Conservation (phyloP, 2,888 invertebrate species). For the Steinernema carpocapsae region DNA sequence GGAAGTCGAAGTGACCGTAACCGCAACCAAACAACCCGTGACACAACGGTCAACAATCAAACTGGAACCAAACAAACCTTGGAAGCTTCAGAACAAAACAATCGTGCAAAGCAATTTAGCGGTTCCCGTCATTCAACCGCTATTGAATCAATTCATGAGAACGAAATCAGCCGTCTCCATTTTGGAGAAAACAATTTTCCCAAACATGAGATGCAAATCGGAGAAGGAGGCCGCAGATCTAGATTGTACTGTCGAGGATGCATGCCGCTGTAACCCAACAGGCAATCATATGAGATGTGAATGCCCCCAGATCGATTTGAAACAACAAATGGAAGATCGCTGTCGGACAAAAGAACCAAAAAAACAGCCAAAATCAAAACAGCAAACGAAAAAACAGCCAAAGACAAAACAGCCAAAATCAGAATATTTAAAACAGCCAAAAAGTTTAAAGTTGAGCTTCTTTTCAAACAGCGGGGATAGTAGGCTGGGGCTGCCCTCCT, state of each 20-base stretch:
- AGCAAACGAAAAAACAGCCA: no score
- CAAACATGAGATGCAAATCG: background rate
- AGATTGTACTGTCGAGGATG: background rate
- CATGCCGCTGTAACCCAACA: background rate
- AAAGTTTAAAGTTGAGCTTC: no score
- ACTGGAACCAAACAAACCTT: background rate
- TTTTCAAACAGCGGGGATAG: no score
- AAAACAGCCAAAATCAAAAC: no score
- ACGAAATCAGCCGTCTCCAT: background rate
- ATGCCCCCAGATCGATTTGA: background rate
- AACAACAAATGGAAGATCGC: no score
- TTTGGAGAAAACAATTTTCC: background rate
- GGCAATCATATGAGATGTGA: background rate
- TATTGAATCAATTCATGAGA: background rate
- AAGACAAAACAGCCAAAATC: no score
- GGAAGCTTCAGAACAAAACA: background rate
- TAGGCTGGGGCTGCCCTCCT: no score
- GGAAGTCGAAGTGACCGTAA: background rate
- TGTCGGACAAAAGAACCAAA: no score
- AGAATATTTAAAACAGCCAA: no score
- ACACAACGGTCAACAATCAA: background rate
- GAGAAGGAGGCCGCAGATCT: background rate
- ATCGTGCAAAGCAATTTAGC: background rate
- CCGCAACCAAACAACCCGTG: background rate
- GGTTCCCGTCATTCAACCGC: background rate